phyloP scores from a whole-genome alignment of 2,797 vertebrate species.

The Trichosurus vulpecula region DNA sequence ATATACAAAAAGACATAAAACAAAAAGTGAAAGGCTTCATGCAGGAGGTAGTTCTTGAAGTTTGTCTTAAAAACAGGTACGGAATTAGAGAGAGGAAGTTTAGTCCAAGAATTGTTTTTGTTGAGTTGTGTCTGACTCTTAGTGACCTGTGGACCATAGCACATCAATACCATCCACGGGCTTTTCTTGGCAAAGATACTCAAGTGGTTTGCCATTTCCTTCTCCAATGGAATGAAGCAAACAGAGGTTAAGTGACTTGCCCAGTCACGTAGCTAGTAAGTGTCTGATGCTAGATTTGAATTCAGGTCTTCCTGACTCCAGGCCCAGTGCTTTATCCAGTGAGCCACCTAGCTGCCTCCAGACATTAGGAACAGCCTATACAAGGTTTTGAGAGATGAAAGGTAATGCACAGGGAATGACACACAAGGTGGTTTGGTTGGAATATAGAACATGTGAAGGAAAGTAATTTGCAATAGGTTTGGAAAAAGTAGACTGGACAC shows the following conservation, averaged over 20 bases:
- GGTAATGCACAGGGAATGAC: not conserved
- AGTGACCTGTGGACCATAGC: not conserved
- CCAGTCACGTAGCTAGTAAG: not conserved
- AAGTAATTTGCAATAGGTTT: not conserved
- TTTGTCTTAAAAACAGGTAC: not conserved
- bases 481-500: not conserved
- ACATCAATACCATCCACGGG: not conserved
- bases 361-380: not conserved
- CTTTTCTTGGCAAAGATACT: not conserved
- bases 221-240: not conserved
- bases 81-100: not conserved
- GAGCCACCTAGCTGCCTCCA: not conserved
- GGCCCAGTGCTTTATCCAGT: not conserved
- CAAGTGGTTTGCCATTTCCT: not conserved
- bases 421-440: not conserved
- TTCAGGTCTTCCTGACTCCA: not conserved
- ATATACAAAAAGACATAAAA: not conserved
- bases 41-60: not conserved
- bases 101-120: not conserved
- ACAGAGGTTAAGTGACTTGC: not conserved
- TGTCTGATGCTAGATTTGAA: not conserved
- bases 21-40: not conserved
- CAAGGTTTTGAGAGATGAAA: not conserved
- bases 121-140: not conserved
- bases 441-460: not conserved